Conservation (phyloP, 2,113 vertebrate species). For the Oreocharis arfaki region DNA sequence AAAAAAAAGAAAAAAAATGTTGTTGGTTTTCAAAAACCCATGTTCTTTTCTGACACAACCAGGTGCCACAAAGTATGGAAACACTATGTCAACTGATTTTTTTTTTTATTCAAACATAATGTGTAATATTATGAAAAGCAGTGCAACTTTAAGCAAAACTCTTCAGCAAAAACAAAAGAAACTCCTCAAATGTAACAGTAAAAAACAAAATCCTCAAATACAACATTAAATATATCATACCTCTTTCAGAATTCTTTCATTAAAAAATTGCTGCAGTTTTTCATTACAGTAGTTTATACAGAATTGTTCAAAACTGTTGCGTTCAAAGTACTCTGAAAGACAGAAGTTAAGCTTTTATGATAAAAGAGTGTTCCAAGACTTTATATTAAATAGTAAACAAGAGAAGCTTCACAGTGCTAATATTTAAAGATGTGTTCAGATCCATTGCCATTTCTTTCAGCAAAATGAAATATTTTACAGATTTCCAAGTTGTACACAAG, state of each 20-base stretch:
- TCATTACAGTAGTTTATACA: slow-evolving; percentile 99
- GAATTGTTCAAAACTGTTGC: slow-evolving; percentile 99
- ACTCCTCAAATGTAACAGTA: neutral
- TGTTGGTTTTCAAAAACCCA: neutral
- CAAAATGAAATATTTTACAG: neutral
- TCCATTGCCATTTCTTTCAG: neutral
- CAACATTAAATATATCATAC: slow-evolving; percentile 64
- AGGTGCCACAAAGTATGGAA: neutral
- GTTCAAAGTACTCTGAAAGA: slow-evolving; percentile 96
- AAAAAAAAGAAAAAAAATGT: neutral
- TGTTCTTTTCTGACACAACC: neutral
- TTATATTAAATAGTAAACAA: neutral
- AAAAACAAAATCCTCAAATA: neutral
- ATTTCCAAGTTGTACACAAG: neutral
- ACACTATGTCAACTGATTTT: neutral
- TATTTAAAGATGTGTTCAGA: neutral
- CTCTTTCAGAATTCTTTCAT: slow-evolving; percentile 98
- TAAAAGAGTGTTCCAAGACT: neutral
- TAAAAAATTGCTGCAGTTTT: slow-evolving; percentile 99
- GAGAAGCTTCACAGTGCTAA: neutral
- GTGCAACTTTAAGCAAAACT: neutral
- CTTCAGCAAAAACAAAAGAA: neutral
- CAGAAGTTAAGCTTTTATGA: slow-evolving; percentile 1
- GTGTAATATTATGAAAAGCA: neutral
- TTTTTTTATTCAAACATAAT: neutral